Percentiles rank a stretch among this genome's conserved stretches.
These are phyloP conservation scores for Furcula furcula DNA, from an alignment of 2,888 invertebrate species.

Conservation along the genomic window DNA sequence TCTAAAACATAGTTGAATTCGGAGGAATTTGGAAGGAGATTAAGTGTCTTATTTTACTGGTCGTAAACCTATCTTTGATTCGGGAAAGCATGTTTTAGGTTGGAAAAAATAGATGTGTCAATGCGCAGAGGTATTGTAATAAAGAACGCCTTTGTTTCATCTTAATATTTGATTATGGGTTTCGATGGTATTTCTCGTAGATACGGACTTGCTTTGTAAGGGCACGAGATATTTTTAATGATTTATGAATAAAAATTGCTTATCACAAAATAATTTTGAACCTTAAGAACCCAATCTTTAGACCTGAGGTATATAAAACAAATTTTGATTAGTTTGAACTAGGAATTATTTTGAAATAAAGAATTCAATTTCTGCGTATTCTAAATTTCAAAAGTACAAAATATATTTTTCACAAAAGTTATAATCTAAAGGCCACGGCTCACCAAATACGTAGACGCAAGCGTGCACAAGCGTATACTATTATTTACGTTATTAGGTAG, in stretches of 20 bases:
- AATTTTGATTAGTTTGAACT: no score
- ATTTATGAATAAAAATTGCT: neutral
- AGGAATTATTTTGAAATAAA: no score
- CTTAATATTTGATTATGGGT: constrained; percentile 29
- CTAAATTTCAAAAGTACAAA: no score
- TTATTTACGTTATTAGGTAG: no score
- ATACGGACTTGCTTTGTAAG: constrained; percentile 9
- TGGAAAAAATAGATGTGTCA: constrained; percentile 52
- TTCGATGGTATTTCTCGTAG: constrained; percentile 22
- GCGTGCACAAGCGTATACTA: no score
- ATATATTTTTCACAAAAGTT: no score
- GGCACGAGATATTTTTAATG: neutral
- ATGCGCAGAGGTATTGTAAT: constrained; percentile 37
- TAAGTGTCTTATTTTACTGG: constrained; percentile 9
- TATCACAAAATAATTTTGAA: no score
- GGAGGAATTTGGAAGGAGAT: neutral
- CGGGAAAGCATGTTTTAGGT: constrained; percentile 39
- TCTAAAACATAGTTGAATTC: neutral
- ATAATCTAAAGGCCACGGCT: no score
- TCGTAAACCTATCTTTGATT: constrained; percentile 33
- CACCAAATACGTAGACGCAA: no score
- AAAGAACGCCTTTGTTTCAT: constrained; percentile 44
- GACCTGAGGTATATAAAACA: no score
- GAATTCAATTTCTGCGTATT: no score
- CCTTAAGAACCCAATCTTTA: no score